A percentile compares a stretch with the other conserved stretches of the same genome.
Evolutionary conservation across 2,113 vertebrate genomes (phyloP).

Genomic region (Clupea harengus): DNA sequence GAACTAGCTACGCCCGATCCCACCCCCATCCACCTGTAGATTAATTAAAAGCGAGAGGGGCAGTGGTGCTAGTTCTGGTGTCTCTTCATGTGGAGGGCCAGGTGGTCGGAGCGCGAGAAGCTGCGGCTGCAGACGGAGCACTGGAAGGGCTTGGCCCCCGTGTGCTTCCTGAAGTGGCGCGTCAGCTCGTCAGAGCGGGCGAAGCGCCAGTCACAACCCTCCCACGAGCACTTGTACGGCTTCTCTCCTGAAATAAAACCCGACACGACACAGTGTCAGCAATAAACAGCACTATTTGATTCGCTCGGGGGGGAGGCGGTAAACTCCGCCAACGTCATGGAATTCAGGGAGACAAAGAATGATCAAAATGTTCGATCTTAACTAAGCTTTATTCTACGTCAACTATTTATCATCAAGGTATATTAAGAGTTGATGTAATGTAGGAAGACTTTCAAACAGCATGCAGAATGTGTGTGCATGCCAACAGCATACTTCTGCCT

Average conservation of each 20-base stretch:
- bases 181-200: conserved; percentile 95
- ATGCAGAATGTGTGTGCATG: conserved; percentile 53
- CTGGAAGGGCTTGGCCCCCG: conserved; percentile 96
- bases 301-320: neutral
- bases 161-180: conserved; percentile 97
- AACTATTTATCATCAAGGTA: neutral
- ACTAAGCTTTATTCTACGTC: neutral
- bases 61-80: conserved; percentile 82
- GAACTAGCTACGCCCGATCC: neutral
- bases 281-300: neutral
- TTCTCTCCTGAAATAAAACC: conserved; percentile 83
- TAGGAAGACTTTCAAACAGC: conserved; percentile 54
- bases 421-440: conserved; percentile 53
- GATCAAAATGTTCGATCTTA: neutral
- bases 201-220: conserved; percentile 96
- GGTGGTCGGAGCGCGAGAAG: conserved; percentile 96
- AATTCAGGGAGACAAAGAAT: neutral
- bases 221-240: conserved; percentile 95
- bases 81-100: conserved; percentile 97
- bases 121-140: conserved; percentile 90
- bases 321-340: neutral
- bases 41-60: neutral
- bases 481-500: conserved; percentile 58
- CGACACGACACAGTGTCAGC: conserved; percentile 11
- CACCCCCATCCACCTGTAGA: conserved; percentile 5